A percentile compares a stretch with the other conserved stretches of the same genome.
phyloP scores from a whole-genome alignment of 1,140 invertebrate species.

The Ditylenchus dipsaci region DNA sequence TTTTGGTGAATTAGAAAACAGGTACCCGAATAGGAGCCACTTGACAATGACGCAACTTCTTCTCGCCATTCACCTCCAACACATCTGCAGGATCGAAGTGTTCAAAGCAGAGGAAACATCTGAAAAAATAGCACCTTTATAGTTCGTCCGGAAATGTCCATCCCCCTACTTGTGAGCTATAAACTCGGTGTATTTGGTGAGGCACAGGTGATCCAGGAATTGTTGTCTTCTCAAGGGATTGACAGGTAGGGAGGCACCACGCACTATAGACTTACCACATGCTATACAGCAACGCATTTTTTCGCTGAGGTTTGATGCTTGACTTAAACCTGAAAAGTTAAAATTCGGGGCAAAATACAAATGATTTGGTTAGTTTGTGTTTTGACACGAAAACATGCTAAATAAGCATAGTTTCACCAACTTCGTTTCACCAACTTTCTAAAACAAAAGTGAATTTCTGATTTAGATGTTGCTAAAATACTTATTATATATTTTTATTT shows the following conservation, averaged over 20 bases:
- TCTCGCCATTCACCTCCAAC: neutral
- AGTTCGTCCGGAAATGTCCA: too few species aligned
- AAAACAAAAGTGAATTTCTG: too few species aligned
- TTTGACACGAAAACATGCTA: too few species aligned
- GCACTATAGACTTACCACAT: neutral
- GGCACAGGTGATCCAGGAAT: neutral
- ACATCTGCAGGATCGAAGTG: neutral
- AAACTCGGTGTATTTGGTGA: neutral
- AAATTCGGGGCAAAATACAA: too few species aligned
- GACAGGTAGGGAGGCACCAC: neutral
- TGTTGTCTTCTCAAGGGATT: neutral
- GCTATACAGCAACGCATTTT: neutral
- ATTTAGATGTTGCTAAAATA: too few species aligned
- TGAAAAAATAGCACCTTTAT: neutral
- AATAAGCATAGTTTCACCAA: too few species aligned
- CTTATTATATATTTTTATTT: too few species aligned
- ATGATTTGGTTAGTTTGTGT: too few species aligned
- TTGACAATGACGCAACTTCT: neutral
- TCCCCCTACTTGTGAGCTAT: slow-evolving; percentile 3
- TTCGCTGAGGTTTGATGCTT: too few species aligned
- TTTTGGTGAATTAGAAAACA: too few species aligned
- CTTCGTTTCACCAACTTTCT: too few species aligned
- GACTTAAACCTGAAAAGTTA: too few species aligned
- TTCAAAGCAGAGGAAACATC: neutral
- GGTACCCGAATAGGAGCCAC: neutral